Conservation (phyloP, 1,140 invertebrate genomes). For the Drosophila kurseongensis region DNA sequence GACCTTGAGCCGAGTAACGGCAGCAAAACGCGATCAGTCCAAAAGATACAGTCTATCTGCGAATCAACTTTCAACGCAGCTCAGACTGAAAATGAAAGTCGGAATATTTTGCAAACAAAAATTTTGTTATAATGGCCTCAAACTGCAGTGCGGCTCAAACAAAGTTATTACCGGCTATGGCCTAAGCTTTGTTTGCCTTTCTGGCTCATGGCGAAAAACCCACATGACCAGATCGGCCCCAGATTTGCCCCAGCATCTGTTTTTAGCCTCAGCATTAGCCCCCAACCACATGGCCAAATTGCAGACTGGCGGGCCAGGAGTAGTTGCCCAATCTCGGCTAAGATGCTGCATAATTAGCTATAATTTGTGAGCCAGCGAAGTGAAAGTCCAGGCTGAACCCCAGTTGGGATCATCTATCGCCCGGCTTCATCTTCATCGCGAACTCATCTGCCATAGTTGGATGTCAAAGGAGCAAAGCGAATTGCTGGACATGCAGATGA, state of each 20-base stretch:
- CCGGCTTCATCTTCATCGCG: slow-evolving; percentile 8
- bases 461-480: slow-evolving; percentile 42
- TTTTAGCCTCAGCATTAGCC: slow-evolving; percentile 24
- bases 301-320: slow-evolving; percentile 61
- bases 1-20: slow-evolving; percentile 55
- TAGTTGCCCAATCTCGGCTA: slow-evolving; percentile 76
- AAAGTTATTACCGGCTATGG: slow-evolving; percentile 40
- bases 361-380: slow-evolving; percentile 71
- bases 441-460: slow-evolving; percentile 5
- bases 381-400: slow-evolving; percentile 63
- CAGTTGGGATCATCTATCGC: slow-evolving; percentile 39
- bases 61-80: slow-evolving; percentile 68
- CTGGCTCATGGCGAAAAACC: slow-evolving; percentile 52
- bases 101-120: slow-evolving; percentile 48
- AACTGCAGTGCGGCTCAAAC: slow-evolving; percentile 43
- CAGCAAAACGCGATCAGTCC: slow-evolving; percentile 32
- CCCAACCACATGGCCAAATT: slow-evolving; percentile 68
- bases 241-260: slow-evolving; percentile 35
- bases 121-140: slow-evolving; percentile 52
- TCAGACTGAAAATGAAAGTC: slow-evolving; percentile 55
- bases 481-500: slow-evolving; percentile 26
- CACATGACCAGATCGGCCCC: slow-evolving; percentile 59
- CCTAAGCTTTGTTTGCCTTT: slow-evolving; percentile 47
- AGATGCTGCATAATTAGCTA: slow-evolving; percentile 81
- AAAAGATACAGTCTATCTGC: slow-evolving; percentile 36